These are phyloP conservation scores for Eilema caniola DNA, from an alignment of 2,888 invertebrate species.

Conservation along the genomic window DNA sequence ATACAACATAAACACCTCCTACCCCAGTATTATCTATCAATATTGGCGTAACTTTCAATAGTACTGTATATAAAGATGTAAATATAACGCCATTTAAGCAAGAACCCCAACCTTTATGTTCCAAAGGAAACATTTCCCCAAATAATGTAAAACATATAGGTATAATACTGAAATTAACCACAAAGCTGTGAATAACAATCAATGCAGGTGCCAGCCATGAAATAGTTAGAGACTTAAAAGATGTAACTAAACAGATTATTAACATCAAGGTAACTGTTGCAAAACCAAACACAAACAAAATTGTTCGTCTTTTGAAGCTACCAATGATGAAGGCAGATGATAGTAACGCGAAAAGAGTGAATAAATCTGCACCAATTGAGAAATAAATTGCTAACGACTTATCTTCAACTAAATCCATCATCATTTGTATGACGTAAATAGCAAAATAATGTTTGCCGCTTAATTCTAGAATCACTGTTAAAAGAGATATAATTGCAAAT, in stretches of 20 bases:
- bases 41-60: neutral
- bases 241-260: neutral
- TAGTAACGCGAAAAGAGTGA: neutral
- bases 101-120: neutral
- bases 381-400: neutral
- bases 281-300: neutral
- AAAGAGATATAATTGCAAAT: neutral
- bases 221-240: neutral
- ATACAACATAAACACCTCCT: no score
- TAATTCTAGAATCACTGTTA: neutral
- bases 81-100: neutral
- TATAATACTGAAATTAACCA: neutral
- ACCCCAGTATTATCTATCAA: neutral
- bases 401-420: neutral
- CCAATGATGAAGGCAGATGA: conserved; percentile 43
- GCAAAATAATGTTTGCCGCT: neutral
- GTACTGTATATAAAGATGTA: neutral
- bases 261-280: neutral
- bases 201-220: neutral
- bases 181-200: neutral
- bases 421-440: conserved; percentile 31
- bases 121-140: neutral
- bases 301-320: neutral
- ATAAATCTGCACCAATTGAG: neutral
- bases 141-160: neutral